These are phyloP conservation scores for Tipula confusa DNA, from an alignment of 2,888 invertebrate species.

Conservation along the genomic window DNA sequence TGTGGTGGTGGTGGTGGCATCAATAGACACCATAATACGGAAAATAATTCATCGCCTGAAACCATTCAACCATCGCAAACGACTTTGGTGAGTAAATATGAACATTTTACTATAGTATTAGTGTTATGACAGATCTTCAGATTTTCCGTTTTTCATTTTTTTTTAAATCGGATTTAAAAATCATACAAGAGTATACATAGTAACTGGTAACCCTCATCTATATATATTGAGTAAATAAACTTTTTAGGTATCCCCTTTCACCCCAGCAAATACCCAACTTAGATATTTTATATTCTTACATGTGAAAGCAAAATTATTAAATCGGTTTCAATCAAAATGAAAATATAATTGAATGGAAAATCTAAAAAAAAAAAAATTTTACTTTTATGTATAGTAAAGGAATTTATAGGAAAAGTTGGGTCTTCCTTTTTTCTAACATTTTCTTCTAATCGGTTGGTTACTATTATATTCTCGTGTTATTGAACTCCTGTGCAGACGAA, in stretches of 20 bases:
- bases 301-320: neutral
- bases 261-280: neutral
- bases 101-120: neutral
- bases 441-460: neutral
- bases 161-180: conserved; percentile 16
- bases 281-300: neutral
- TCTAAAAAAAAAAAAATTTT: neutral
- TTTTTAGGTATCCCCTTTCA: neutral
- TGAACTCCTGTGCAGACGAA: neutral
- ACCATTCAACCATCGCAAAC: neutral
- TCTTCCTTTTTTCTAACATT: neutral
- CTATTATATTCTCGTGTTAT: neutral
- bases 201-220: neutral
- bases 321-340: neutral
- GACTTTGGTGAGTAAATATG: neutral
- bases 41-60: conserved; percentile 14
- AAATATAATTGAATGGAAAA: neutral
- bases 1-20: neutral
- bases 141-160: neutral
- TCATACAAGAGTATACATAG: neutral
- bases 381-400: neutral
- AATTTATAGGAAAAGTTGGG: neutral
- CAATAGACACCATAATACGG: neutral
- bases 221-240: neutral
- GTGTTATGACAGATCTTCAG: neutral